Evolutionary conservation across 2,888 invertebrate genomes (phyloP).

Genomic region (Lamellibrachia columna): DNA sequence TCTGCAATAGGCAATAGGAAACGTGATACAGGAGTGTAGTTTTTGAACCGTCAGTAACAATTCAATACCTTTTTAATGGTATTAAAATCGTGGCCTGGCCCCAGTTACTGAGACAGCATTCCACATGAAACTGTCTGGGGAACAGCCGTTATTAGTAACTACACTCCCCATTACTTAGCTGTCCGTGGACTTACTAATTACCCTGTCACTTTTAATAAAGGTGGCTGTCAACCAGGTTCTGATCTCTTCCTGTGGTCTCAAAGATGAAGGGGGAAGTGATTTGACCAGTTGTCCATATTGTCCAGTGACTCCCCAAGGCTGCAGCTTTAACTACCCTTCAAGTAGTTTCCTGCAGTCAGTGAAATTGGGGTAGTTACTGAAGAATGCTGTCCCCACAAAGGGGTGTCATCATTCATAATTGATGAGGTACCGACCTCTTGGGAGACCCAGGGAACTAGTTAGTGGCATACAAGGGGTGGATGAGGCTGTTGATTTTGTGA

Average conservation of each 20-base stretch:
- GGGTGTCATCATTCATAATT: background rate
- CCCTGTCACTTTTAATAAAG: background rate
- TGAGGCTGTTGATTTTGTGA: too few species aligned
- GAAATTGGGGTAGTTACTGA: background rate
- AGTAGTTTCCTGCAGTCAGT: background rate
- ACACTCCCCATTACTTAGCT: background rate
- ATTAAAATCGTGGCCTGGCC: background rate
- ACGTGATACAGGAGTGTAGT: background rate
- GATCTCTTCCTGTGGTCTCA: background rate
- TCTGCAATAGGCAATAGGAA: background rate
- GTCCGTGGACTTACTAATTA: background rate
- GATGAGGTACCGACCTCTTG: background rate
- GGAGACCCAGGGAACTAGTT: background rate
- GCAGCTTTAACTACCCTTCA: background rate
- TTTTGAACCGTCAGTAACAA: background rate
- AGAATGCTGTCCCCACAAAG: background rate
- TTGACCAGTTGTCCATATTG: conserved; percentile 5
- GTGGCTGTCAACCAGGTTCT: background rate
- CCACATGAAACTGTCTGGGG: background rate
- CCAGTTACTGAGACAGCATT: background rate
- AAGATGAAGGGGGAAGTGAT: background rate
- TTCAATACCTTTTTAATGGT: background rate
- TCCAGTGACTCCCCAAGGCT: background rate
- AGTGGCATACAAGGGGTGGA: background rate
- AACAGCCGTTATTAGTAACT: background rate